Evolutionary conservation across 2,888 invertebrate species (phyloP).

Genomic region (Heteromurus nitidus): DNA sequence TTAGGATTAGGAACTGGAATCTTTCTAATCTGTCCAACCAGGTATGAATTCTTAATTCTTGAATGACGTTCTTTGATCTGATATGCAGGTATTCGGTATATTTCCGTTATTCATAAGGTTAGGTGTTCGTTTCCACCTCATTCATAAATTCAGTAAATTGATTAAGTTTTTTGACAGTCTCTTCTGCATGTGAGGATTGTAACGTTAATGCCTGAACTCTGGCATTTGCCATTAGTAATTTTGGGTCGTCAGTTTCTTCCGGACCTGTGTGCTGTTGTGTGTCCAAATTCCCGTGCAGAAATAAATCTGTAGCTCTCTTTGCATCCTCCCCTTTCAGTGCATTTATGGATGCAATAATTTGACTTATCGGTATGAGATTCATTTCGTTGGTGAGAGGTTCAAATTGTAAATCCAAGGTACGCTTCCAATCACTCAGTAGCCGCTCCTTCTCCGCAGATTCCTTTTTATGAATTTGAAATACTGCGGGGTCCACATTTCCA

Average conservation of each 20-base stretch:
- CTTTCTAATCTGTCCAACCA: too few relatives aligned
- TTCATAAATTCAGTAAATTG: conserved; percentile 12
- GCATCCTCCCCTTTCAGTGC: conserved; percentile 14
- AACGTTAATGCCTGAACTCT: conserved; percentile 5
- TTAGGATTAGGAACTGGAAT: too few relatives aligned
- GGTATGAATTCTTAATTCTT: too few relatives aligned
- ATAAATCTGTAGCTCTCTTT: conserved; percentile 19
- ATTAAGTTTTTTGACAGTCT: background rate
- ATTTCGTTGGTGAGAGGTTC: conserved; percentile 28
- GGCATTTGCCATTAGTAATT: conserved; percentile 1
- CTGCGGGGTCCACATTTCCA: conserved; percentile 11
- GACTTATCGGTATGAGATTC: conserved; percentile 27
- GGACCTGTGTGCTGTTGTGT: too few relatives aligned
- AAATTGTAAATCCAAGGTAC: conserved; percentile 8
- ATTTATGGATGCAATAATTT: conserved; percentile 28
- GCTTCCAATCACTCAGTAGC: conserved; percentile 20
- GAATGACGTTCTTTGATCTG: too few relatives aligned
- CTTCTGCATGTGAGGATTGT: background rate
- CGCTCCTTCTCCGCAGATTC: background rate
- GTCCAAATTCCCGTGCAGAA: conserved; percentile 28
- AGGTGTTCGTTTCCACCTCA: too few relatives aligned
- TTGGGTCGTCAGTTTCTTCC: too few relatives aligned
- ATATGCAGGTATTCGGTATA: too few relatives aligned
- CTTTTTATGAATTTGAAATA: conserved; percentile 6
- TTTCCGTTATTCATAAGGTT: too few relatives aligned